phyloP scores from a whole-genome alignment of 2,113 vertebrate genomes.

The Anseranas semipalmata region DNA sequence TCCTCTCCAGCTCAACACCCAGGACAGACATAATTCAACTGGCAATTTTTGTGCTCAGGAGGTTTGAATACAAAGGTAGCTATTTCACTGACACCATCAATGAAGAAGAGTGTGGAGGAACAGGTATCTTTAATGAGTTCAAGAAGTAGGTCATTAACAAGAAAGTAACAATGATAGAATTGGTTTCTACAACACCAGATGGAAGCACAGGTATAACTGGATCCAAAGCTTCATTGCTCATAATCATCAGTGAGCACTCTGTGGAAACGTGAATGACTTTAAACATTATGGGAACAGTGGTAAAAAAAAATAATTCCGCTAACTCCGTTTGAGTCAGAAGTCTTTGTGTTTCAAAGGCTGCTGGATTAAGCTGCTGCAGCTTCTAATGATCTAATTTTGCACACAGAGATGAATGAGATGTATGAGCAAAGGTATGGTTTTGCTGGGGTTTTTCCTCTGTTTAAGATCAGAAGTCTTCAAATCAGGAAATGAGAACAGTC shows the following conservation, averaged over 20 bases:
- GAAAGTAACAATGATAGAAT: conserved; percentile 22
- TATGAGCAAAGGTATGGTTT: neutral
- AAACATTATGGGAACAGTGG: neutral
- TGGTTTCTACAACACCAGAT: conserved; percentile 50
- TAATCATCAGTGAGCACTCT: conserved; percentile 8
- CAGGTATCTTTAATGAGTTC: conserved; percentile 25
- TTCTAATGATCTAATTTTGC: conserved; percentile 17
- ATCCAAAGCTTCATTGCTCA: conserved; percentile 37
- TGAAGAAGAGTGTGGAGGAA: neutral
- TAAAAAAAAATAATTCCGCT: neutral
- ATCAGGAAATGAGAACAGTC: neutral
- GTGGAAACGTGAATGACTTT: conserved; percentile 14
- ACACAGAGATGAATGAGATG: neutral
- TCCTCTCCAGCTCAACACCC: neutral
- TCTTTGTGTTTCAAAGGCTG: conserved; percentile 32
- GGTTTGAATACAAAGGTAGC: conserved; percentile 22
- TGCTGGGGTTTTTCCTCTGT: neutral
- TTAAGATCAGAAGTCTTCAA: neutral
- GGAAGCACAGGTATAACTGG: conserved; percentile 28
- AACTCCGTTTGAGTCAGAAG: conserved; percentile 18
- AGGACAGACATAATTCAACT: conserved; percentile 1
- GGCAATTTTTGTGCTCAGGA: neutral
- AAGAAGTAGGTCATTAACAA: conserved; percentile 37
- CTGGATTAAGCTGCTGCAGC: neutral
- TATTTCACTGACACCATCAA: neutral